phyloP scores from a whole-genome alignment of 2,888 invertebrate genomes.

The Serrognathus titanus region DNA sequence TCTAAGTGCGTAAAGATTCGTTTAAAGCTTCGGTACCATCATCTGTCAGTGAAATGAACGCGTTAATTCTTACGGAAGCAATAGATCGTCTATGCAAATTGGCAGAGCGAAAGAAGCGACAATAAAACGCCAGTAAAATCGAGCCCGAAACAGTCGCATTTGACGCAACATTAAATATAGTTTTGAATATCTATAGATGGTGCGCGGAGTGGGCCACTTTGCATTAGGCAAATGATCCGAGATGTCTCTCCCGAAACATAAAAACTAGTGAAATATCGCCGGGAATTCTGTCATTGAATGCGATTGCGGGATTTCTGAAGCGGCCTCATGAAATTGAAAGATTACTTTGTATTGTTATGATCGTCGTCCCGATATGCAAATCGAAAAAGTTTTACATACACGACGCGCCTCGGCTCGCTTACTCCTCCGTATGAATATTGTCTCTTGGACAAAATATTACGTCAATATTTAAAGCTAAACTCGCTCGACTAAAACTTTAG shows the following conservation, averaged over 20 bases:
- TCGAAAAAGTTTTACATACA: neutral
- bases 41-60: too few species aligned
- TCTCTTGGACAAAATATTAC: too few species aligned
- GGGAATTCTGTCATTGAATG: conserved; percentile 41
- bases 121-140: neutral
- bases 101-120: too few species aligned
- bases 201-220: conserved; percentile 27
- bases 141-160: conserved; percentile 31
- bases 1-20: too few species aligned
- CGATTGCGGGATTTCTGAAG: conserved; percentile 43
- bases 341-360: conserved; percentile 43
- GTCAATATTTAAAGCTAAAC: too few species aligned
- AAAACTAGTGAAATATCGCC: conserved; percentile 43
- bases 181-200: conserved; percentile 43
- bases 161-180: conserved; percentile 49
- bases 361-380: neutral
- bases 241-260: conserved; percentile 37
- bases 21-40: too few species aligned
- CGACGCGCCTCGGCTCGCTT: neutral
- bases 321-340: conserved; percentile 44
- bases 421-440: too few species aligned
- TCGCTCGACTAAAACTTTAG: too few species aligned
- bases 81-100: too few species aligned
- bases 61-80: too few species aligned
- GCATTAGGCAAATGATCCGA: conserved; percentile 47